Evolutionary conservation across 1,140 invertebrate genomes (phyloP), one percentile per base, ranked within the genome.

Genomic region (Cydia splendana): DNA sequence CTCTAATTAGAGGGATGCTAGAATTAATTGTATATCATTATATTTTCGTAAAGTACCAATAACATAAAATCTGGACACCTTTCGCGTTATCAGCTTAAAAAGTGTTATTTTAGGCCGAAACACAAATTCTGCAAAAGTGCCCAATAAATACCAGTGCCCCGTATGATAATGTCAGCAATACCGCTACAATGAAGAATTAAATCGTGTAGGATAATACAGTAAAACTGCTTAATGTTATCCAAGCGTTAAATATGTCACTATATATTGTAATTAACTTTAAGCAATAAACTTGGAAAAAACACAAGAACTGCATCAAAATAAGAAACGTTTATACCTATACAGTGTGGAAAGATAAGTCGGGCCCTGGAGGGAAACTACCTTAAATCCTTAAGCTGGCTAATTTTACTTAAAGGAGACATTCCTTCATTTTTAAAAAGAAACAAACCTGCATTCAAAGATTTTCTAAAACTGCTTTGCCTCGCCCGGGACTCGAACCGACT

Each of bases 121-220:
- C 57, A 42, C 67, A 42, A 34, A 18, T 71, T n/a, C n/a, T 71
- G 67, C 34, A 10, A 38, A 38, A 71, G 67, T 34, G 34, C 34
- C 30, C 67, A 71, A 38, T 71, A 71, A 71, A 71, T 45, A 71
- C n/a, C 67, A 45, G 9, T n/a, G 67, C 6, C 34, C 67, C 24
- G 7, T 42, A 42, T 42, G 67, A 71, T 71, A 71, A 71, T 71
- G 67, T 71, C 34, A 18, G 34, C 15, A 67, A 38, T 71, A 71
- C 67, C 67, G 67, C 67, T 71, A 71, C 34, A 71, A 45, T 42
- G 67, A 71, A 18, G 38, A 45, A 71, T 71, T 34, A 18, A 42
- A 18, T 9, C 34, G 34, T 45, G n/a, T 45, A 18, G 30, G 34
- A 71, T 71, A n/a, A 71, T 71, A 71, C 67, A 71, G 67, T 71